phyloP scores from a whole-genome alignment of 2,797 vertebrate species.

The Miichthys miiuy region DNA sequence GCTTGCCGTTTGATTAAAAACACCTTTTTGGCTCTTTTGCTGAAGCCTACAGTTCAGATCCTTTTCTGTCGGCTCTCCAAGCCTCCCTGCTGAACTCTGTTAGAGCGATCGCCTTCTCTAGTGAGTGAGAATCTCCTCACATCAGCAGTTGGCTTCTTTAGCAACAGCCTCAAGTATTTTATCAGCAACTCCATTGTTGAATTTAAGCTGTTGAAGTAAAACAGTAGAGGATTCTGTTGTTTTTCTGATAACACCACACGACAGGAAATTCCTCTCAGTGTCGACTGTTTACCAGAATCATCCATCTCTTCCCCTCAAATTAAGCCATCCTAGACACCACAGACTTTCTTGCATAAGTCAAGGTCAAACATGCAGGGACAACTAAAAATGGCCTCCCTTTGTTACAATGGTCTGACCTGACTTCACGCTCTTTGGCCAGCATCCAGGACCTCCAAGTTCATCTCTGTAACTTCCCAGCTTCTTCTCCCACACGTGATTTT shows the following conservation, averaged over 20 bases:
- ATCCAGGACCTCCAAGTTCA: not conserved
- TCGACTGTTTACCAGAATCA: conserved; percentile 48
- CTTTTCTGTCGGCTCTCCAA: conserved; percentile 14
- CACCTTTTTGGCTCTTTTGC: conserved; percentile 27
- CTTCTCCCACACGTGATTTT: conserved; percentile 11
- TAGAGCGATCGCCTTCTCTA: conserved; percentile 47
- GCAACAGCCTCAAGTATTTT: conserved; percentile 72
- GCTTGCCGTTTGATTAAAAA: conserved; percentile 42
- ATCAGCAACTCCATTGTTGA: conserved; percentile 79
- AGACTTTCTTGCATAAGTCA: conserved; percentile 22
- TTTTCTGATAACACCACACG: conserved; percentile 83
- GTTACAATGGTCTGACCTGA: conserved; percentile 1
- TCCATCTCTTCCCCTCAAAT: not conserved
- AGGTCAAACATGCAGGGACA: conserved; percentile 43
- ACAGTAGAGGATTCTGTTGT: conserved; percentile 79
- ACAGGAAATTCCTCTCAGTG: conserved; percentile 86
- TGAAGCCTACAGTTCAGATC: conserved; percentile 16
- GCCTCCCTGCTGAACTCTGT: conserved; percentile 28
- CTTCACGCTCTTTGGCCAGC: not conserved
- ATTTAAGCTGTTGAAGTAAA: conserved; percentile 75
- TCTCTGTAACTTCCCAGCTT: conserved; percentile 8
- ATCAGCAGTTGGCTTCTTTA: conserved; percentile 69
- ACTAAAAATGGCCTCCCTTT: conserved; percentile 13
- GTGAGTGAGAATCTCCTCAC: conserved; percentile 62
- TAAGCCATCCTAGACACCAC: not conserved